Evolutionary conservation across 2,113 vertebrate genomes (phyloP).

Genomic region (Nerophis lumbriciformis): DNA sequence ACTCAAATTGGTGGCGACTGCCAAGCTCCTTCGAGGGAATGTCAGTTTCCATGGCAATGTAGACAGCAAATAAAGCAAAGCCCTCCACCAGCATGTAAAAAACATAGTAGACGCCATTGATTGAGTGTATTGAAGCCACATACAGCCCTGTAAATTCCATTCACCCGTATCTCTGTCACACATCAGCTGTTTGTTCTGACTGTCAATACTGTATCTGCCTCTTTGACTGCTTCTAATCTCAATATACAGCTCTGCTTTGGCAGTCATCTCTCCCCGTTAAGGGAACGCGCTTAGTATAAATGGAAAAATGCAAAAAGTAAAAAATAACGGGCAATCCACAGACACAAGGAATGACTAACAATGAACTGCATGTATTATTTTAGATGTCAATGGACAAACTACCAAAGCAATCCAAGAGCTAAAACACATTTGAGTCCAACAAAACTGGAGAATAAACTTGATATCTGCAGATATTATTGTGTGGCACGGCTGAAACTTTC

Average conservation of each 20-base stretch:
- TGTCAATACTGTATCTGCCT: constrained; percentile 20
- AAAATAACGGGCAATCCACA: too few relatives aligned
- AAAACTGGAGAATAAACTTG: too few relatives aligned
- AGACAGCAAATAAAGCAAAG: constrained; percentile 9
- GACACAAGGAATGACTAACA: too few relatives aligned
- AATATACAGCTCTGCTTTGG: neutral
- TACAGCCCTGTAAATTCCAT: constrained; percentile 10
- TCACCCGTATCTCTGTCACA: constrained; percentile 2
- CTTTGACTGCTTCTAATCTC: constrained; percentile 15
- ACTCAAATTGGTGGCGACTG: constrained; percentile 54
- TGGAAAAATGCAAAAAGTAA: neutral
- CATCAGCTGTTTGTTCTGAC: constrained; percentile 19
- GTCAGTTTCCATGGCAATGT: constrained; percentile 72
- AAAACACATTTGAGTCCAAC: too few relatives aligned
- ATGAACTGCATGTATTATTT: too few relatives aligned
- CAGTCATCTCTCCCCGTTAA: constrained; percentile 10
- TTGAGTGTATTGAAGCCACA: constrained; percentile 14
- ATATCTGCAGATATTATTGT: too few relatives aligned
- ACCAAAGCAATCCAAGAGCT: too few relatives aligned
- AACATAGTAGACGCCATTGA: constrained; percentile 19
- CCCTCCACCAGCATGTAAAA: constrained; percentile 19
- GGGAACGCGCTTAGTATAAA: neutral
- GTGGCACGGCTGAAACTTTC: too few relatives aligned
- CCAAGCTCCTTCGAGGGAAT: constrained; percentile 59
- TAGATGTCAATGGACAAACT: too few relatives aligned